Conservation (phyloP, 2,888 invertebrate genomes). For the Halocaridina rubra region DNA sequence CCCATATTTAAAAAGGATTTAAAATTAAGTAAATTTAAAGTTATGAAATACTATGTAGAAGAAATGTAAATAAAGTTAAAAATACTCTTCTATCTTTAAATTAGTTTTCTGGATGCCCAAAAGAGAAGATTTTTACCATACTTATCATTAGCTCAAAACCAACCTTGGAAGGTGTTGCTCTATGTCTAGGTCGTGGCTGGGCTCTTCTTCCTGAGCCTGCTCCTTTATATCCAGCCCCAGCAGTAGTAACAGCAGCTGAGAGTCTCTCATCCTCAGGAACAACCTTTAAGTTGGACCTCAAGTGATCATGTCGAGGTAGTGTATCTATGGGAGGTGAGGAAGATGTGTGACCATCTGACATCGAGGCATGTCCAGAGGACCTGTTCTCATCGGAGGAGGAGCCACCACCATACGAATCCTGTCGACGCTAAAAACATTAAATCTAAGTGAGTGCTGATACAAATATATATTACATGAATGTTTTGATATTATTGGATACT, state of each 20-base stretch:
- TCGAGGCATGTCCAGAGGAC: conserved; percentile 92
- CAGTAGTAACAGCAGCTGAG: conserved; percentile 63
- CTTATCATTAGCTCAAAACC: too few species aligned
- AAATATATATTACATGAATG: neutral
- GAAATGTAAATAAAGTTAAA: too few species aligned
- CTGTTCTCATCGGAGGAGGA: conserved; percentile 87
- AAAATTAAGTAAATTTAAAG: too few species aligned
- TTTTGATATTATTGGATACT: too few species aligned
- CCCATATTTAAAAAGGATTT: too few species aligned
- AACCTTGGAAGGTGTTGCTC: conserved; percentile 53
- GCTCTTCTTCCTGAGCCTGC: conserved; percentile 42
- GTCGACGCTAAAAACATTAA: conserved; percentile 60
- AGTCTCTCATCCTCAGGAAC: conserved; percentile 74
- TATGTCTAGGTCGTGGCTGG: conserved; percentile 47
- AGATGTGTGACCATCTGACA: conserved; percentile 86
- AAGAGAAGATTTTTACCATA: too few species aligned
- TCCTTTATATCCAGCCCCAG: conserved; percentile 52
- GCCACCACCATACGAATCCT: conserved; percentile 71
- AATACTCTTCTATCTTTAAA: too few species aligned
- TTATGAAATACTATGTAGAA: too few species aligned
- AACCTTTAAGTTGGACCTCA: conserved; percentile 57
- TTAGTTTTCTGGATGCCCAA: too few species aligned
- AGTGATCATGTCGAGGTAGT: conserved; percentile 64
- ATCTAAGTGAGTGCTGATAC: neutral
- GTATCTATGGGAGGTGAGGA: conserved; percentile 68